Percentiles rank a stretch among this genome's conserved stretches.
Evolutionary conservation across 2,888 invertebrate genomes (phyloP).

Genomic region (Catonia carolina): DNA sequence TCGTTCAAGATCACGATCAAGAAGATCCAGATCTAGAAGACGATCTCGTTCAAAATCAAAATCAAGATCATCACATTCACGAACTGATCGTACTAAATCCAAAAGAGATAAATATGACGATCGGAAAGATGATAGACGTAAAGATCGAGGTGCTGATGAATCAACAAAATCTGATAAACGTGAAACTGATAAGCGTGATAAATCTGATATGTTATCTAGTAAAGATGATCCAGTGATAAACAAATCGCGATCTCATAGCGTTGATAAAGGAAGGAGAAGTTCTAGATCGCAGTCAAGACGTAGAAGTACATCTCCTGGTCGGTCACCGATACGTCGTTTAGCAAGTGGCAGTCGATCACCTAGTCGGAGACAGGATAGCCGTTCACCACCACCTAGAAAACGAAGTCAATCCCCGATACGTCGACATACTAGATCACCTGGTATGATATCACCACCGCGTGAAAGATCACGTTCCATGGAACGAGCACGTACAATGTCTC

Average conservation of each 20-base stretch:
- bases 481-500: constrained; percentile 51
- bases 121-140: constrained; percentile 24
- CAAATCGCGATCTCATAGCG: background rate
- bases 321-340: constrained; percentile 18
- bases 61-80: constrained; percentile 42
- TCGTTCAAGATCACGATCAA: constrained; percentile 31
- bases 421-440: constrained; percentile 13
- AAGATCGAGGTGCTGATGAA: constrained; percentile 20
- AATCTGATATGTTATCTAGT: background rate
- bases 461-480: constrained; percentile 4
- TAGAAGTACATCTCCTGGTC: constrained; percentile 33
- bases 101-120: constrained; percentile 27
- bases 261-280: constrained; percentile 31
- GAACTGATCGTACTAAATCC: constrained; percentile 29
- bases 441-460: no score
- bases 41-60: constrained; percentile 46
- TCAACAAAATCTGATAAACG: constrained; percentile 21
- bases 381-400: constrained; percentile 33
- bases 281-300: constrained; percentile 26
- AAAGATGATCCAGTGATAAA: constrained; percentile 19
- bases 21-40: constrained; percentile 28
- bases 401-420: constrained; percentile 20
- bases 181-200: constrained; percentile 31
- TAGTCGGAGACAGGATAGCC: constrained; percentile 26
- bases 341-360: constrained; percentile 41